Conservation (phyloP, 2,797 vertebrate species). For the Etheostoma nigrum region DNA sequence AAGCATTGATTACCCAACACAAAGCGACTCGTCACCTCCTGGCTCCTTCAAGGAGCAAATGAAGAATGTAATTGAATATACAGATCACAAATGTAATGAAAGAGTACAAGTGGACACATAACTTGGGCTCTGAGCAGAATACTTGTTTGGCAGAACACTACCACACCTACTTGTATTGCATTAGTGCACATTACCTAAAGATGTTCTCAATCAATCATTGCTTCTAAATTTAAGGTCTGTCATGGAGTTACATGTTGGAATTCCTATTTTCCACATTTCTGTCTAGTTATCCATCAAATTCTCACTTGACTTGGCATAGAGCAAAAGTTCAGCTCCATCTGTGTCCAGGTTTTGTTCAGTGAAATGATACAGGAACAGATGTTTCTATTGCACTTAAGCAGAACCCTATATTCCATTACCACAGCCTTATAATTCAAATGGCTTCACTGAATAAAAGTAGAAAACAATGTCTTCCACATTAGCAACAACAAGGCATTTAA, state of each 20-base stretch:
- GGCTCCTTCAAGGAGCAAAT: not conserved
- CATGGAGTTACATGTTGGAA: no score
- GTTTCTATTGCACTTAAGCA: not conserved
- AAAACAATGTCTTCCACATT: not conserved
- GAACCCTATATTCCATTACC: not conserved
- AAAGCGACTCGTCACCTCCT: not conserved
- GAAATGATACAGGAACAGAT: conserved; percentile 10
- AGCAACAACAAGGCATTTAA: not conserved
- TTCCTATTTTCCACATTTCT: not conserved
- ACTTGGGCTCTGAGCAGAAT: not conserved
- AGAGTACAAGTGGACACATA: not conserved
- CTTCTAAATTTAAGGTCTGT: no score
- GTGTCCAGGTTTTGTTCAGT: not conserved
- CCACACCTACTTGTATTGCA: conserved; percentile 10
- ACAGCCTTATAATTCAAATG: not conserved
- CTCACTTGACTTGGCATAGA: conserved; percentile 1
- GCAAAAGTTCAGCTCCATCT: not conserved
- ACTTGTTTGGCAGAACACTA: not conserved
- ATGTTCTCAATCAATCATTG: not conserved
- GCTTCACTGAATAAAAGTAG: not conserved
- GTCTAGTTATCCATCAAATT: not conserved
- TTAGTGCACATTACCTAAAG: not conserved
- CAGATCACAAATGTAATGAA: not conserved
- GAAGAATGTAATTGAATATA: not conserved
- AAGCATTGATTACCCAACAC: not conserved